phyloP scores from a whole-genome alignment of 2,797 vertebrate species.

The Hypotaenidia philippensis region DNA sequence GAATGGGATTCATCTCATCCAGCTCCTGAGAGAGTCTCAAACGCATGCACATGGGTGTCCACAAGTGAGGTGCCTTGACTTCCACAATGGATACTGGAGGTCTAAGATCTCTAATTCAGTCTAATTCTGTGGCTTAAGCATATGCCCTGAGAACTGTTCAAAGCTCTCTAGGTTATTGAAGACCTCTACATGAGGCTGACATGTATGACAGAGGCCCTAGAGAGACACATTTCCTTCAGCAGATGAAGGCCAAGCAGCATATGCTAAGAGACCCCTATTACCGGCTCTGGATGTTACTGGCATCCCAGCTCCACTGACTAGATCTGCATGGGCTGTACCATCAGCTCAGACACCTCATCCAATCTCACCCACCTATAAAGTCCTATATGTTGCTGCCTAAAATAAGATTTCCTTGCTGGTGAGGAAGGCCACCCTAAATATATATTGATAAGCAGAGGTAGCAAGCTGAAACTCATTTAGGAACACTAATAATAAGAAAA shows the following conservation, averaged over 20 bases:
- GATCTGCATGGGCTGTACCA: too few relatives aligned
- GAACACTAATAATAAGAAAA: background rate
- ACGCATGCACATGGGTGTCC: background rate
- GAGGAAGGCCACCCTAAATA: background rate
- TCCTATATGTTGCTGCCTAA: background rate
- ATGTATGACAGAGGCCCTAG: background rate
- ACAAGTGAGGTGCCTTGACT: background rate
- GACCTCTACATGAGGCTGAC: background rate
- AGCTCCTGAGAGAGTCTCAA: background rate
- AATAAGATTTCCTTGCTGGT: background rate
- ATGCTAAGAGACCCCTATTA: background rate
- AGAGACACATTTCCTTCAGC: background rate
- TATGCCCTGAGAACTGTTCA: background rate
- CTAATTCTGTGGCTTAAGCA: background rate
- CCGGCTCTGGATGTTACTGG: background rate
- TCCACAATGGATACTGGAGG: background rate
- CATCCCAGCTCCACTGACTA: background rate
- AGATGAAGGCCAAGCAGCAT: background rate
- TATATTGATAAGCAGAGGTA: background rate
- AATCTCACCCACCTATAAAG: background rate
- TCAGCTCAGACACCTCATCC: background rate
- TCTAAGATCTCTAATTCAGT: background rate
- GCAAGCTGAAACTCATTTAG: background rate
- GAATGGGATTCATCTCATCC: background rate
- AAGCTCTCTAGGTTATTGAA: background rate